Evolutionary conservation across 2,113 vertebrate species (phyloP).

Genomic region (Fukomys damarensis): DNA sequence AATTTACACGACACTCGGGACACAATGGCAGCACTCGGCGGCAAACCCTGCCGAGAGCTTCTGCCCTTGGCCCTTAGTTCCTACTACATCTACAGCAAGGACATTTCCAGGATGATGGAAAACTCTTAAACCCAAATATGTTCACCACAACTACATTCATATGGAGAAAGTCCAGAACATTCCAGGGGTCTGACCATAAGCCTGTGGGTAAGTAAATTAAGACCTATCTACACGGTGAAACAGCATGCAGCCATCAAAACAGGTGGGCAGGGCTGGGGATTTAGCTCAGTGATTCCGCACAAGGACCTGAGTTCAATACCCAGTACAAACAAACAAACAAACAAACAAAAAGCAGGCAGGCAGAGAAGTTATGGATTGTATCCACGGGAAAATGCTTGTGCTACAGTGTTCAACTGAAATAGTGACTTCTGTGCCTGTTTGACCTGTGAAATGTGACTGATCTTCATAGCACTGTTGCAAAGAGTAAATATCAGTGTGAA

Average conservation of each 20-base stretch:
- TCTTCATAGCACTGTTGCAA: background rate
- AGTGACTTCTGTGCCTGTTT: background rate
- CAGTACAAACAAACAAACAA: no score
- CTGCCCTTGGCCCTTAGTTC: slow-evolving; percentile 18
- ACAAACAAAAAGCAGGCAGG: no score
- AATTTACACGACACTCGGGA: slow-evolving; percentile 16
- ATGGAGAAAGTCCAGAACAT: slow-evolving; percentile 6
- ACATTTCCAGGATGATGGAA: slow-evolving; percentile 3
- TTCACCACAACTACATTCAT: background rate
- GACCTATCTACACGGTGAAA: background rate
- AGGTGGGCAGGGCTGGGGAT: background rate
- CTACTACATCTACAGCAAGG: background rate
- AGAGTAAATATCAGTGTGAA: background rate
- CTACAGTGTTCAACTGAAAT: background rate
- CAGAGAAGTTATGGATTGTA: background rate
- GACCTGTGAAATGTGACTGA: background rate
- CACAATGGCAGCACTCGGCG: background rate
- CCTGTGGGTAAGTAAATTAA: background rate
- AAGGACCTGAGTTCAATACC: no score
- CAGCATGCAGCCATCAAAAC: background rate
- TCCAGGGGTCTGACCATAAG: background rate
- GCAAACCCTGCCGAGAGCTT: background rate
- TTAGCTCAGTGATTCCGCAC: no score
- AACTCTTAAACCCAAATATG: background rate
- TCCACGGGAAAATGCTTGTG: background rate